A percentile compares a stretch with the other conserved stretches of the same genome.
Evolutionary conservation across 1,140 invertebrate species (phyloP).

Genomic region (Trigoniulus corallinus): DNA sequence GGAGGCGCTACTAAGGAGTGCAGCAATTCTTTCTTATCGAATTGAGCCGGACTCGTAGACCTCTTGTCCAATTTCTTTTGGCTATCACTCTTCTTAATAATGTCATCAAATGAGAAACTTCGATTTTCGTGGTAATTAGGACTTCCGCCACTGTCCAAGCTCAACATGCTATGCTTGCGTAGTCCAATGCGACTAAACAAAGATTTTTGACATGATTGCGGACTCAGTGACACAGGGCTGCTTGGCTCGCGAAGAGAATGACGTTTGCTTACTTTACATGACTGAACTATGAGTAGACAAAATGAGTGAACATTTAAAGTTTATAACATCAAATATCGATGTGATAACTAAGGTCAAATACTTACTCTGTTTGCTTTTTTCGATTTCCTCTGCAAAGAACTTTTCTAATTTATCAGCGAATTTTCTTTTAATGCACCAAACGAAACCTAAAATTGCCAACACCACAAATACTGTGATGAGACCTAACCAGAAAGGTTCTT

Average conservation of each 20-base stretch:
- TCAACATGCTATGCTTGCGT: slow-evolving; percentile 57
- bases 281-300: background rate
- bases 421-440: slow-evolving; percentile 62
- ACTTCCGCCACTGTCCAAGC: slow-evolving; percentile 34
- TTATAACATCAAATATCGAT: background rate
- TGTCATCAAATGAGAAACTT: slow-evolving; percentile 37
- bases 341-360: background rate
- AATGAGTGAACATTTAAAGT: background rate
- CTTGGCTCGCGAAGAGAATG: background rate
- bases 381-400: slow-evolving; percentile 55
- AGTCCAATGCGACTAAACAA: slow-evolving; percentile 56
- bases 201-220: slow-evolving; percentile 25
- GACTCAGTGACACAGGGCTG: slow-evolving; percentile 1
- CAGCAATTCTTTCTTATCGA: slow-evolving; percentile 51
- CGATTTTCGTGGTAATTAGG: slow-evolving; percentile 1
- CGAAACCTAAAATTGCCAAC: slow-evolving; percentile 47
- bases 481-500: slow-evolving; percentile 66
- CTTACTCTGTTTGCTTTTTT: slow-evolving; percentile 25
- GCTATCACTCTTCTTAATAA: slow-evolving; percentile 18
- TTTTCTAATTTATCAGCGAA: slow-evolving; percentile 68
- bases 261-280: background rate
- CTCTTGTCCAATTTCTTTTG: background rate
- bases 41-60: background rate
- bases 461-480: slow-evolving; percentile 59
- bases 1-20: slow-evolving; percentile 43